phyloP scores from a whole-genome alignment of 2,113 vertebrate species.

The Notarius quadriscutis region DNA sequence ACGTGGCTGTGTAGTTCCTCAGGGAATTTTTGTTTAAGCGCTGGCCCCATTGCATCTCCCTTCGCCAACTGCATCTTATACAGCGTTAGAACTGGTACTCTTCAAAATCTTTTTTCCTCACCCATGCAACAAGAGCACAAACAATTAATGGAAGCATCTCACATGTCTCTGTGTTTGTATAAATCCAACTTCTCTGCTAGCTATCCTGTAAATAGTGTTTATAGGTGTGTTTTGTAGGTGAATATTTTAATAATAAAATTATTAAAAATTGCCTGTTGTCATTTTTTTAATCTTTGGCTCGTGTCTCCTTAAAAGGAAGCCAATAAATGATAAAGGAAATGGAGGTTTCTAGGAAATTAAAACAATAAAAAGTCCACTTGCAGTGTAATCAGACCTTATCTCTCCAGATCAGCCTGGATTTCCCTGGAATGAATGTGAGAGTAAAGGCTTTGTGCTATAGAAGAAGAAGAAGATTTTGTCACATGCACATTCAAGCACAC shows the following conservation, averaged over 20 bases:
- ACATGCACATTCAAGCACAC: too few species aligned
- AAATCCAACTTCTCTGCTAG: constrained; percentile 63
- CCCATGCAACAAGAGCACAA: constrained; percentile 49
- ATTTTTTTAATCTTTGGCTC: not conserved
- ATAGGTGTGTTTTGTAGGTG: constrained; percentile 80
- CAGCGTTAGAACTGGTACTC: constrained; percentile 23
- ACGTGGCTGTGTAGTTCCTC: constrained; percentile 68
- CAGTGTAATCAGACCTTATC: not conserved
- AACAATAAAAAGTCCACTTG: not conserved
- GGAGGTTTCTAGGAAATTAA: not conserved
- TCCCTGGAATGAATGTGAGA: not conserved
- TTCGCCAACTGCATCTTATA: constrained; percentile 24
- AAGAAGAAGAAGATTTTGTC: not conserved
- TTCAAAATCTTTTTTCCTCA: constrained; percentile 41
- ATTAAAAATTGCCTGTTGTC: constrained; percentile 58
- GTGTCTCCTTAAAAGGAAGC: not conserved
- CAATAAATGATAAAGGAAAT: not conserved
- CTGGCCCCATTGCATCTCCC: constrained; percentile 41
- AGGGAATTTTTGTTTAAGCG: constrained; percentile 66
- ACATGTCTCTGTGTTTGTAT: constrained; percentile 60
- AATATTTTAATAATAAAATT: constrained; percentile 84
- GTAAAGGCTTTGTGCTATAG: not conserved
- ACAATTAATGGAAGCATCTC: constrained; percentile 59
- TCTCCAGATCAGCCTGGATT: not conserved
- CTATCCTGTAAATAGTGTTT: constrained; percentile 78